Conservation (phyloP, 1,140 invertebrate genomes). For the Andricus grossulariae region DNA sequence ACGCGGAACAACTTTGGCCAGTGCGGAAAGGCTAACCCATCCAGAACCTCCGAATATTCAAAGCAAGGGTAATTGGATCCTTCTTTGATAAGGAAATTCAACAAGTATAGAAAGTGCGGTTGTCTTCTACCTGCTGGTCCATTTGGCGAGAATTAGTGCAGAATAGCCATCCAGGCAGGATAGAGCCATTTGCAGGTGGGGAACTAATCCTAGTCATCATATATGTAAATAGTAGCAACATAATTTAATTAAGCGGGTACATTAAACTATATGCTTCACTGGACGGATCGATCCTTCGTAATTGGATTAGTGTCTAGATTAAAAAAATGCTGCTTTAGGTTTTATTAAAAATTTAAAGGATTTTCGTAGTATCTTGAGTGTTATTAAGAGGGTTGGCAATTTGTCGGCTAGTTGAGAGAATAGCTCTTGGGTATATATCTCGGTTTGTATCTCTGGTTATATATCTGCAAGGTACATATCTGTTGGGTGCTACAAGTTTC, state of each 20-base stretch:
- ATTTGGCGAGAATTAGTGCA: conserved; percentile 10
- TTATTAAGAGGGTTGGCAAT: neutral
- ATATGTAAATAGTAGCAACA: conserved; percentile 17
- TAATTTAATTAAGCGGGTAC: conserved; percentile 12
- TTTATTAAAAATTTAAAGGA: conserved; percentile 2
- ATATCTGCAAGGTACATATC: too few species aligned
- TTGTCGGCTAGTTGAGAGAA: neutral
- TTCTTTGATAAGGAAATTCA: neutral
- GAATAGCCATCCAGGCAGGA: conserved; percentile 25
- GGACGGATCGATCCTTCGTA: neutral
- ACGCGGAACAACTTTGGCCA: conserved; percentile 2
- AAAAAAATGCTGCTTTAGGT: neutral
- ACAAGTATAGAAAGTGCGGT: conserved; percentile 28
- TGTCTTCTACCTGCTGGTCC: neutral
- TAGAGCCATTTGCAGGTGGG: neutral
- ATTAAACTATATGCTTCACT: conserved; percentile 16
- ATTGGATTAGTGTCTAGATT: neutral
- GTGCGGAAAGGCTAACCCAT: neutral
- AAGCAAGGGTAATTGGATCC: conserved; percentile 7
- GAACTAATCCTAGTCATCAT: conserved; percentile 15
- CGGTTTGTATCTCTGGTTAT: too few species aligned
- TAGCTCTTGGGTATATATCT: too few species aligned
- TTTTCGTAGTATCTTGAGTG: neutral
- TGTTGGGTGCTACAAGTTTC: too few species aligned
- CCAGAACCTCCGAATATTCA: neutral